Conservation (phyloP, 2,888 invertebrate species). For the Atrina japonica region DNA sequence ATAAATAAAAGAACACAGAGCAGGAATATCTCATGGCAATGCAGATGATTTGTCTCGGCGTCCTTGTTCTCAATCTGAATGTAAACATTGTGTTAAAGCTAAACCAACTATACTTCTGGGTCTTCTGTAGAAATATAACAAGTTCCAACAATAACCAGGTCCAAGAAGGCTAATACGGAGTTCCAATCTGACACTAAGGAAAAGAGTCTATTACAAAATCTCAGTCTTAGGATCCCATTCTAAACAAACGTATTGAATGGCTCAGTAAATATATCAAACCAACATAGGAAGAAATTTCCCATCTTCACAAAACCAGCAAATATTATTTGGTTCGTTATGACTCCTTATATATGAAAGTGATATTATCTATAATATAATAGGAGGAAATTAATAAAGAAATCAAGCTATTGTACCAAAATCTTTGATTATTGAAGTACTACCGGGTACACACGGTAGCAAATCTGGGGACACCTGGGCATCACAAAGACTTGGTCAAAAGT, state of each 20-base stretch:
- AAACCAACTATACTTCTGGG: background rate
- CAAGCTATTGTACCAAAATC: background rate
- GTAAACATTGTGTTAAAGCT: slow-evolving; percentile 1
- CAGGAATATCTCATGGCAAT: slow-evolving; percentile 40
- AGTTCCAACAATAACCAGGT: background rate
- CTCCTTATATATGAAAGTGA: background rate
- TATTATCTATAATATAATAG: background rate
- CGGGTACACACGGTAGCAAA: background rate
- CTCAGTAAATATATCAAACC: background rate
- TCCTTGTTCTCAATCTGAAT: slow-evolving; percentile 25
- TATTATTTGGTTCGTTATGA: slow-evolving; percentile 2
- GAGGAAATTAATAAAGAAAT: background rate
- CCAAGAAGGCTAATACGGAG: background rate
- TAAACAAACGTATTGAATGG: background rate
- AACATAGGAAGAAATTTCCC: background rate
- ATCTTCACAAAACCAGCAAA: background rate
- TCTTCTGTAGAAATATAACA: background rate
- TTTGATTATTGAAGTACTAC: background rate
- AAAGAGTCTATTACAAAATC: background rate
- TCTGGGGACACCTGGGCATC: background rate
- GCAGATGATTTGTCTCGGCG: slow-evolving; percentile 45
- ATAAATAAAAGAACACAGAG: slow-evolving; percentile 28
- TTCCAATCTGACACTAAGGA: background rate
- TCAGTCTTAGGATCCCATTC: background rate
- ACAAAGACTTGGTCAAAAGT: background rate